Evolutionary conservation across 2,888 invertebrate genomes (phyloP).

Genomic region (Maniola hyperantus): DNA sequence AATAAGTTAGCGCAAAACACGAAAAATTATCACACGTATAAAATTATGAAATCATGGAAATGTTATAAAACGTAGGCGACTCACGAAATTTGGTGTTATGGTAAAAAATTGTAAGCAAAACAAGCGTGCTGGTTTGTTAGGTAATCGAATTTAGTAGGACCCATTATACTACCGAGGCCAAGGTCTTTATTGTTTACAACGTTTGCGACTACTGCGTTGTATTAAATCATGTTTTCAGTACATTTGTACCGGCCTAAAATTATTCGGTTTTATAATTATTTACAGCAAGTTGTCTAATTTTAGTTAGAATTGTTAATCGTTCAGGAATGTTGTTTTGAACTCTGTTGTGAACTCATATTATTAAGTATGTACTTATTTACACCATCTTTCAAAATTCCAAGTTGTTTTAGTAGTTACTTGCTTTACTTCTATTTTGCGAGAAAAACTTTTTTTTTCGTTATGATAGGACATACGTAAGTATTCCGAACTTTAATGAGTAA

Average conservation of each 20-base stretch:
- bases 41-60: slow-evolving; percentile 5
- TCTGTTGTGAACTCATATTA: neutral
- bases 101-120: slow-evolving; percentile 71
- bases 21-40: slow-evolving; percentile 10
- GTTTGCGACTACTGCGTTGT: slow-evolving; percentile 45
- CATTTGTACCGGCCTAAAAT: slow-evolving; percentile 24
- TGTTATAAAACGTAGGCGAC: slow-evolving; percentile 27
- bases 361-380: neutral
- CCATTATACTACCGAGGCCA: slow-evolving; percentile 75
- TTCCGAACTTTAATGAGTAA: too few species aligned
- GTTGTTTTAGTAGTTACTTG: neutral
- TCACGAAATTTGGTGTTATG: slow-evolving; percentile 42
- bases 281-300: neutral
- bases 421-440: neutral
- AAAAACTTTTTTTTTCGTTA: too few species aligned
- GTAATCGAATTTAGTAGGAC: slow-evolving; percentile 76
- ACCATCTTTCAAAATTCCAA: neutral
- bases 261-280: slow-evolving; percentile 2
- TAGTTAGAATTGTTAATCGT: neutral
- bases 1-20: neutral
- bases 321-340: neutral
- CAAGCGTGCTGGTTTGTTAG: slow-evolving; percentile 59
- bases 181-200: slow-evolving; percentile 77
- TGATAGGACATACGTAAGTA: too few species aligned
- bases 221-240: slow-evolving; percentile 32